These are phyloP conservation scores for Numenius phaeopus DNA, from an alignment of 2,797 vertebrate species.

Conservation along the genomic window DNA sequence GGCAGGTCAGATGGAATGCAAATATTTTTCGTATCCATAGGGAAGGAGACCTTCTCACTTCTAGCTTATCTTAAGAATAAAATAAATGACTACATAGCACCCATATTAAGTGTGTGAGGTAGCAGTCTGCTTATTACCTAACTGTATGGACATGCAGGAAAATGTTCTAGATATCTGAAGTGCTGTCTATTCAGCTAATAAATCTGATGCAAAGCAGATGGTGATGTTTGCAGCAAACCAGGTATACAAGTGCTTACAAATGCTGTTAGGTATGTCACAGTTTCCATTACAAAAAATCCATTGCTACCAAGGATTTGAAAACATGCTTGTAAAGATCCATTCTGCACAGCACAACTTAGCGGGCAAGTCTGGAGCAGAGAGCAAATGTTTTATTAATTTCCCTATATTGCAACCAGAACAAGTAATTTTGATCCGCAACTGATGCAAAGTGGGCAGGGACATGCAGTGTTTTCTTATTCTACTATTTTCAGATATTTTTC, in stretches of 20 bases:
- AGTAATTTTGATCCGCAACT: not conserved
- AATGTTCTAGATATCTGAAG: not conserved
- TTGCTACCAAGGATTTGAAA: slow-evolving; percentile 11
- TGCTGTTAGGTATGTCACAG: not conserved
- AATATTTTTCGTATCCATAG: not conserved
- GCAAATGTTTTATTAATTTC: not conserved
- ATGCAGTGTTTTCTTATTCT: not conserved
- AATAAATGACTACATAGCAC: not conserved
- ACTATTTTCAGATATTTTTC: not conserved
- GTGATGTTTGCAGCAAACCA: not conserved
- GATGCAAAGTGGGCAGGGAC: not conserved
- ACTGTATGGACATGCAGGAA: not conserved
- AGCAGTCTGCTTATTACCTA: not conserved
- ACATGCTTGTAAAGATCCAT: not conserved
- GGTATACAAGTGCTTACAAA: not conserved
- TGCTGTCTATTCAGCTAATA: not conserved
- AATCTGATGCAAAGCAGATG: not conserved
- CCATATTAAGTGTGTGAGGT: not conserved
- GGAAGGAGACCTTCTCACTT: not conserved
- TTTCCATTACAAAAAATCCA: slow-evolving; percentile 12
- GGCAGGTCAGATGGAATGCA: not conserved
- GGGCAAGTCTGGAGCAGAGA: not conserved
- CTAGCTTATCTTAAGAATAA: not conserved
- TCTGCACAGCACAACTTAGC: not conserved
- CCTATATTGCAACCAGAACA: not conserved